Evolutionary conservation across 2,797 vertebrate species (phyloP).

Genomic region (Vespertilio murinus): DNA sequence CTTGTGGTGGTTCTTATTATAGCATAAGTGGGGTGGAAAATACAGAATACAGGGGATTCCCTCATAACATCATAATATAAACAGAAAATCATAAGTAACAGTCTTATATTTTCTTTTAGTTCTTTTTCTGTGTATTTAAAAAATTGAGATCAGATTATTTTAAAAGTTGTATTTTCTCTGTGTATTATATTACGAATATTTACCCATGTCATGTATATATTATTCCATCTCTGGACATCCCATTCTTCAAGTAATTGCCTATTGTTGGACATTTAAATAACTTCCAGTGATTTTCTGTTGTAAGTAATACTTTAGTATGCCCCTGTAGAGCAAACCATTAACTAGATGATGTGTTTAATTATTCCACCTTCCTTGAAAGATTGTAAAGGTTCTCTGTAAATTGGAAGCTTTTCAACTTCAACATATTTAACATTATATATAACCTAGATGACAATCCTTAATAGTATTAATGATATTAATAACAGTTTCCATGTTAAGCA

Average conservation of each 20-base stretch:
- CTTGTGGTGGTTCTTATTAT: not conserved
- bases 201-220: not conserved
- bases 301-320: not conserved
- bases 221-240: not conserved
- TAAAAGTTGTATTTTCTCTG: not conserved
- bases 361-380: conserved; percentile 24
- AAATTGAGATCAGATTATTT: not conserved
- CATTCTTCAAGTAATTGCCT: conserved; percentile 4
- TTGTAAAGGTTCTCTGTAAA: not conserved
- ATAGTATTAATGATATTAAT: not conserved
- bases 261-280: conserved; percentile 14
- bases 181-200: not conserved
- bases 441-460: not conserved
- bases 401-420: conserved; percentile 23
- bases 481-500: not conserved
- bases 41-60: not conserved
- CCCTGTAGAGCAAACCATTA: not conserved
- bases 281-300: not conserved
- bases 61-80: not conserved
- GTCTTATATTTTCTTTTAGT: not conserved
- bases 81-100: not conserved
- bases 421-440: not conserved
- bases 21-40: not conserved
- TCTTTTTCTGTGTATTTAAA: not conserved
- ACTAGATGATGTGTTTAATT: conserved; percentile 16